Evolutionary conservation across 2,888 invertebrate species (phyloP), one percentile per base, ranked within the genome.

Genomic region (Phyto melanocephala): DNA sequence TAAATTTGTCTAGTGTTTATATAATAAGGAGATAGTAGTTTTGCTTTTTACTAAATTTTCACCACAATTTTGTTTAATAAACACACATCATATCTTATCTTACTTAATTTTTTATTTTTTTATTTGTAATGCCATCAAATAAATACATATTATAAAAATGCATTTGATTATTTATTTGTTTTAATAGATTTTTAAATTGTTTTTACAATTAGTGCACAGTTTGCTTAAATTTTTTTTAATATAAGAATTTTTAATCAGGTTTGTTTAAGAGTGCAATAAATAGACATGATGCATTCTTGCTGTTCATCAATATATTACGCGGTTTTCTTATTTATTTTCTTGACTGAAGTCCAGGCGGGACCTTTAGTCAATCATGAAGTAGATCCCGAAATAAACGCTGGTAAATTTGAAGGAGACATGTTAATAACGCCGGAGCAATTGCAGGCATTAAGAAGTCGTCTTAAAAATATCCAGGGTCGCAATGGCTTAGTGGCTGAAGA

Each of bases 401-500:
- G 93, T 15, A 95, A 95, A 86, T 93, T 93, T 0, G 94, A 96
- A 88, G 95, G 95, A 1, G 96, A 96, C 86, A 95, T 96, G 86
- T 88, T 95, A 42, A 92, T 95, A 83, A 94, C 94, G 0, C 83
- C 86, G 4, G 71, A 47, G 2, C 90, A 91, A 47, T 37, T 80
- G 3, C 3, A 7, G 5, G 1, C 28, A 0, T 37, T 89, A 17
- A 47, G 37, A 33, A 68, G 68, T 10, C 81, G 77, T n/a, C 0
- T n/a, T 1, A 3, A 24, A 1, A n/a, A 42, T 10, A 58, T 81
- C 5, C 74, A 81, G 62, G 86, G 72, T 3, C 91, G 94, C 83
- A 95, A 95, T 85, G 95, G 95, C 0, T 87, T 95, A 0, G 91
- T 92, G 8, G 92, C 93, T 0, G 91, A 92, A 40, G 87, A 92